Conservation (phyloP, 2,888 invertebrate genomes). For the Pasiphila rectangulata region DNA sequence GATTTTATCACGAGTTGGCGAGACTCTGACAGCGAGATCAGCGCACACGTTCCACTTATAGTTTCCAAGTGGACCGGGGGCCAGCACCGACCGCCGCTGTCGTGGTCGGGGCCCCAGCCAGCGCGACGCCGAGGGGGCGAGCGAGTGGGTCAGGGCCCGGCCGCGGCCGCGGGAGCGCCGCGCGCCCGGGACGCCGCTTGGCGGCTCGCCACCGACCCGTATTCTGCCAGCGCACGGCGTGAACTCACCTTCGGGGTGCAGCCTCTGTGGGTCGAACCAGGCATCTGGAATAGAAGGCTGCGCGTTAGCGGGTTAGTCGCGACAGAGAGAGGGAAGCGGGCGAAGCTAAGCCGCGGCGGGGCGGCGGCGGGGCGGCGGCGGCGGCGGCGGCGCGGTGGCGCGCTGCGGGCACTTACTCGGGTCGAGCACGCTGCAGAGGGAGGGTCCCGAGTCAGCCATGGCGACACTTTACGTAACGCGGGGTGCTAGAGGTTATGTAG, state of each 20-base stretch:
- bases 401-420: slow-evolving; percentile 65
- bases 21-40: slow-evolving; percentile 25
- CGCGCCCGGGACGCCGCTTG: slow-evolving; percentile 45
- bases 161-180: slow-evolving; percentile 36
- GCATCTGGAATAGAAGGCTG: slow-evolving; percentile 90
- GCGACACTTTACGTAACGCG: slow-evolving; percentile 75
- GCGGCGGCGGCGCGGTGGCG: slow-evolving; percentile 42
- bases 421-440: slow-evolving; percentile 75
- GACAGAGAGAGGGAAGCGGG: slow-evolving; percentile 63
- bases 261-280: slow-evolving; percentile 95
- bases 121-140: slow-evolving; percentile 3
- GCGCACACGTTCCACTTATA: slow-evolving; percentile 6
- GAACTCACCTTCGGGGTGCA: slow-evolving; percentile 94
- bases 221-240: slow-evolving; percentile 40
- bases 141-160: slow-evolving; percentile 41
- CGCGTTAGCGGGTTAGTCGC: slow-evolving; percentile 80
- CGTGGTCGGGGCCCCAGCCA: too few relatives aligned
- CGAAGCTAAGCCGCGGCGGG: slow-evolving; percentile 53
- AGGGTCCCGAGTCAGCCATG: slow-evolving; percentile 74
- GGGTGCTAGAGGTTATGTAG: slow-evolving; percentile 44
- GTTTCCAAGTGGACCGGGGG: neutral
- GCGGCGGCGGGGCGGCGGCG: slow-evolving; percentile 33
- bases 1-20: slow-evolving; percentile 34
- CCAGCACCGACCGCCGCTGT: slow-evolving; percentile 4
- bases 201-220: too few relatives aligned